Evolutionary conservation across 1,140 invertebrate species (phyloP).

Genomic region (Homalodisca vitripennis): DNA sequence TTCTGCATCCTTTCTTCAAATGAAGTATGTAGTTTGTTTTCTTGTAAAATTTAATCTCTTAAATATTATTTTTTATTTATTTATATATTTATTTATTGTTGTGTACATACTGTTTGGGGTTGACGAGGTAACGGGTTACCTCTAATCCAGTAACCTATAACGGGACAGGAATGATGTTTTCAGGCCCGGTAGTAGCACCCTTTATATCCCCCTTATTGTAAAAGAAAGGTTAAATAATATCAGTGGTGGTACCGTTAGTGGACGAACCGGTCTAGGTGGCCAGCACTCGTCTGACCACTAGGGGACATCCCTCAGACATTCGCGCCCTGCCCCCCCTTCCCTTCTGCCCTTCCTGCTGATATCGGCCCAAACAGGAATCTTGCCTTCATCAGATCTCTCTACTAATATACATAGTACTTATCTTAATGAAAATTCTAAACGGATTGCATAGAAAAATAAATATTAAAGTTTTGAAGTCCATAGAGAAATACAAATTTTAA

Average conservation of each 20-base stretch:
- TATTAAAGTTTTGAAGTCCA: no score
- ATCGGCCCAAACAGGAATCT: no score
- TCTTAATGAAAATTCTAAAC: no score
- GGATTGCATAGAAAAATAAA: no score
- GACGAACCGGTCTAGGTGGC: background rate
- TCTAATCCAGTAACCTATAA: background rate
- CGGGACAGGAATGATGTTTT: background rate
- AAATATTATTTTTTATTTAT: background rate
- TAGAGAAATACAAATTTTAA: no score
- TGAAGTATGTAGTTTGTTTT: no score
- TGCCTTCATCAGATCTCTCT: no score
- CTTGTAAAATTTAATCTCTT: no score
- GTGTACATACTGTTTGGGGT: no score
- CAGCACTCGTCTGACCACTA: constrained; percentile 21
- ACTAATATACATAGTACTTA: no score
- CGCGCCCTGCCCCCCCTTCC: background rate
- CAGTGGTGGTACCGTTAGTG: constrained; percentile 22
- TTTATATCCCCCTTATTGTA: constrained; percentile 7
- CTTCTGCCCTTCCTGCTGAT: background rate
- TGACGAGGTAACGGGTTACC: no score
- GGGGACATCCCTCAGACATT: constrained; percentile 13
- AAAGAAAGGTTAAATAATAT: constrained; percentile 31
- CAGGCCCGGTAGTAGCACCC: constrained; percentile 3
- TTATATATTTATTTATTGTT: background rate
- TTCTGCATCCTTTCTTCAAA: no score